Conservation (phyloP, 2,888 invertebrate genomes). For the Mythimna albipuncta region DNA sequence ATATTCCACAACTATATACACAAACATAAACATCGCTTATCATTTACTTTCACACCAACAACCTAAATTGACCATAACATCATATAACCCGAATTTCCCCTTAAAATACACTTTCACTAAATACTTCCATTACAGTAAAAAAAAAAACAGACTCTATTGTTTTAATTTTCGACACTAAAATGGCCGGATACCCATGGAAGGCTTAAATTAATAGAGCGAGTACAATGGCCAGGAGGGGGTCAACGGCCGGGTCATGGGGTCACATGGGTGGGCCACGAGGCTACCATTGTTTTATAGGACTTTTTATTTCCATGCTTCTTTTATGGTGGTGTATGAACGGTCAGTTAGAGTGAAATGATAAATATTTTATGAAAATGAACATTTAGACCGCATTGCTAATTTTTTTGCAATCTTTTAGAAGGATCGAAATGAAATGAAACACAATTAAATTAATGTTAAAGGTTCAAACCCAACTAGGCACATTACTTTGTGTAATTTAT, state of each 20-base stretch:
- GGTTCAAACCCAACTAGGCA: too few species aligned
- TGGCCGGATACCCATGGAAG: conserved; percentile 74
- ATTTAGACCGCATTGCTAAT: too few species aligned
- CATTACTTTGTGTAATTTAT: too few species aligned
- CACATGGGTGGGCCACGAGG: conserved; percentile 68
- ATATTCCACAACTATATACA: too few species aligned
- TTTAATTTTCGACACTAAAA: conserved; percentile 73
- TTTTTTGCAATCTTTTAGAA: neutral
- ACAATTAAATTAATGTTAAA: too few species aligned
- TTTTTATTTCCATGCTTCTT: conserved; percentile 46
- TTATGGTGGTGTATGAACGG: conserved; percentile 51
- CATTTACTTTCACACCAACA: neutral
- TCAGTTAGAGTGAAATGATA: conserved; percentile 14
- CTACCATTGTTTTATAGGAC: conserved; percentile 53
- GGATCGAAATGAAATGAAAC: neutral
- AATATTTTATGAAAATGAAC: conserved; percentile 5
- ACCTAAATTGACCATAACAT: conserved; percentile 9
- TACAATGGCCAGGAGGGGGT: conserved; percentile 73
- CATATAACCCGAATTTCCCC: neutral
- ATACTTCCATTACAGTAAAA: conserved; percentile 37
- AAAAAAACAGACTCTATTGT: conserved; percentile 70
- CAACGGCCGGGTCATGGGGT: conserved; percentile 85
- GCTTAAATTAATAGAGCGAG: conserved; percentile 78
- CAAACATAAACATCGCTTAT: too few species aligned
- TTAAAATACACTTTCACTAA: conserved; percentile 36